Conservation (phyloP, 2,113 vertebrate genomes). For the Phaetusa simplex region DNA sequence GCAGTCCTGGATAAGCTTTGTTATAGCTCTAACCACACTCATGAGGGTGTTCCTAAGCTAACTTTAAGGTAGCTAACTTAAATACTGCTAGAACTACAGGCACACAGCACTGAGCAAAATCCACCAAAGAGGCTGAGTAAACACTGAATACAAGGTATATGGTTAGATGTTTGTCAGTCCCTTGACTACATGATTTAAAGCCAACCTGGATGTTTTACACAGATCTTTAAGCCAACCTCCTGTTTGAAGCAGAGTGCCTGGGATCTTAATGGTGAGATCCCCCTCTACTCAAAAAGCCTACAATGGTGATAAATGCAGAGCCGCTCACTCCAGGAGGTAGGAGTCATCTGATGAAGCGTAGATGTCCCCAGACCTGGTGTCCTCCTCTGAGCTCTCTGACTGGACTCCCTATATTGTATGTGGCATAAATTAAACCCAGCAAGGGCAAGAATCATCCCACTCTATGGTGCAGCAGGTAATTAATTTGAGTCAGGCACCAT, state of each 20-base stretch:
- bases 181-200: neutral
- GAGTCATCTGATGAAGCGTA: neutral
- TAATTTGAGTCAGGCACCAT: neutral
- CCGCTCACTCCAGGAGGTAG: neutral
- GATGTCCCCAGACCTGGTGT: neutral
- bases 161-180: neutral
- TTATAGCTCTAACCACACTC: accelerated
- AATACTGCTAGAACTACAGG: neutral
- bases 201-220: neutral
- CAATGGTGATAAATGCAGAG: neutral
- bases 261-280: neutral
- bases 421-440: neutral
- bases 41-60: neutral
- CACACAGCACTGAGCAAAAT: neutral
- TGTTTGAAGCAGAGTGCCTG: neutral
- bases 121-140: neutral
- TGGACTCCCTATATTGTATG: neutral
- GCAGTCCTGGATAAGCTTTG: neutral
- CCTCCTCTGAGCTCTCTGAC: neutral
- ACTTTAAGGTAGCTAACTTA: neutral
- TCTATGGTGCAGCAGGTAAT: neutral
- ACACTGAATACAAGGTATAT: neutral
- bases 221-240: neutral
- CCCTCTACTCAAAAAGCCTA: neutral
- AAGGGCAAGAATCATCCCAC: neutral